A percentile compares a stretch with the other conserved stretches of the same genome.
These are phyloP conservation scores for Holotrichia oblita DNA, from an alignment of 1,140 invertebrate species.

Conservation along the genomic window DNA sequence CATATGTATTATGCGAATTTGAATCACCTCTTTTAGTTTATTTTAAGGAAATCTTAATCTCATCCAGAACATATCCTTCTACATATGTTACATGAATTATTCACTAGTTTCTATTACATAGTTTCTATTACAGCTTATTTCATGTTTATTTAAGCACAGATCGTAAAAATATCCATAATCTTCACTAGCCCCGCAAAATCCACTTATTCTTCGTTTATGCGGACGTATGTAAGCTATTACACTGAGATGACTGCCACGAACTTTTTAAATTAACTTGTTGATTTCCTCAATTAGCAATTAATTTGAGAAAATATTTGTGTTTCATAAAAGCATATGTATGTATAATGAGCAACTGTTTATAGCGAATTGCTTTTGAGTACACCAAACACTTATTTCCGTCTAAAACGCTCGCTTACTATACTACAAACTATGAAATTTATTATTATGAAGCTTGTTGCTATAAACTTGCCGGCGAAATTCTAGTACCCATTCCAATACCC, in stretches of 20 bases:
- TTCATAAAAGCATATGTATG: background rate
- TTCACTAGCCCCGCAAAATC: background rate
- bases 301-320: background rate
- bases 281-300: background rate
- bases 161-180: background rate
- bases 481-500: no score
- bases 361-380: background rate
- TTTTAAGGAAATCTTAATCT: no score
- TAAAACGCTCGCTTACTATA: background rate
- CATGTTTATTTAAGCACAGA: background rate
- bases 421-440: no score
- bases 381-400: background rate
- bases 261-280: conserved; percentile 5
- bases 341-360: background rate
- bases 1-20: no score
- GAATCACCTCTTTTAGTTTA: no score
- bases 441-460: no score
- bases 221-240: background rate
- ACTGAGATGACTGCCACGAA: background rate
- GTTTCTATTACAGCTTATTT: background rate
- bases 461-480: no score
- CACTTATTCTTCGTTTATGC: background rate
- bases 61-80: no score
- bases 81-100: no score
- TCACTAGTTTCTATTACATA: no score